phyloP scores from a whole-genome alignment of 1,140 invertebrate genomes.

The Drosophila bipectinata region DNA sequence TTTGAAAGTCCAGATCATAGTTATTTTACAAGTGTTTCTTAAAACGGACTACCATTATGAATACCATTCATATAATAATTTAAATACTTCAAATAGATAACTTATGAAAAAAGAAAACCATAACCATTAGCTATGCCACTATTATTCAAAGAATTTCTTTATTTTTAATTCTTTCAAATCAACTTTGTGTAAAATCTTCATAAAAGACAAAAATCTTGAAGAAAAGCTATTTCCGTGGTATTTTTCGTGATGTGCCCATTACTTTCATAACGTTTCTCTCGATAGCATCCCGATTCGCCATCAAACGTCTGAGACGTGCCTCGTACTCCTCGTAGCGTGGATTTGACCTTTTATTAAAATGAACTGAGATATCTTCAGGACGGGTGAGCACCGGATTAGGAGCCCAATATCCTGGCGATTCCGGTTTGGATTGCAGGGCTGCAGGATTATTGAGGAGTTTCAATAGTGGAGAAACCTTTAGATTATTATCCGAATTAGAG shows the following conservation, averaged over 20 bases:
- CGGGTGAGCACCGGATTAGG: neutral
- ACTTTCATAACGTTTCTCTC: conserved; percentile 18
- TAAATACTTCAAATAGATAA: too few species aligned
- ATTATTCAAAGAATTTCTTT: too few species aligned
- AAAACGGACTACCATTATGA: too few species aligned
- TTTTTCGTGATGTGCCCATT: neutral
- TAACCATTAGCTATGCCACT: too few species aligned
- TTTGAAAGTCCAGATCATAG: too few species aligned
- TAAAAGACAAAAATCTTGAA: too few species aligned
- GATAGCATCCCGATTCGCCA: conserved; percentile 38
- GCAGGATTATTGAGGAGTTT: neutral
- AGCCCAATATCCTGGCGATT: neutral
- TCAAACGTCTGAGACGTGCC: conserved; percentile 1
- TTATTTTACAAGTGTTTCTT: too few species aligned
- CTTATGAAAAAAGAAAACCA: too few species aligned
- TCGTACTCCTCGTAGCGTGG: conserved; percentile 15
- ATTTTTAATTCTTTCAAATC: too few species aligned
- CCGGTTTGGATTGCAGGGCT: neutral
- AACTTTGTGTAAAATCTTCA: too few species aligned
- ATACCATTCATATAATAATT: too few species aligned
- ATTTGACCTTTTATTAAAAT: too few species aligned
- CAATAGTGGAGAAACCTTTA: neutral
- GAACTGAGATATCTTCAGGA: neutral
- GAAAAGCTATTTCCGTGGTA: neutral
- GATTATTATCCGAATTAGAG: neutral